Evolutionary conservation across 2,797 vertebrate species (phyloP).

Genomic region (Oceanodroma leucorhoa): DNA sequence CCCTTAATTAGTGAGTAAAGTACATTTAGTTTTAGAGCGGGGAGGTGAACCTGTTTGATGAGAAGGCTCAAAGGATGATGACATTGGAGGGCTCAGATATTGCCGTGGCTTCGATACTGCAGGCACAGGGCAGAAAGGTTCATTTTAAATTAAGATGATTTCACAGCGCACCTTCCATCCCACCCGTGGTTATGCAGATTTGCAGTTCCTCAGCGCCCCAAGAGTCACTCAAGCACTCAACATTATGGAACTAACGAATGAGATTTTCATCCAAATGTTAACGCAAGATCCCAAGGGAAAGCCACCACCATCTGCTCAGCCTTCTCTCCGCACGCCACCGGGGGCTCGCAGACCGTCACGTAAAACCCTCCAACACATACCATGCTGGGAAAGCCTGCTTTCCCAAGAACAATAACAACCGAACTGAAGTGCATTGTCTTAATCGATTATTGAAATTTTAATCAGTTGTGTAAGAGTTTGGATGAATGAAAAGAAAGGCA

Average conservation of each 20-base stretch:
- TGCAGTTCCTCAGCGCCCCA: rapidly evolving
- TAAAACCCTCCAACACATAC: background rate
- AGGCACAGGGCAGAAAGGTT: background rate
- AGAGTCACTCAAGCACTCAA: background rate
- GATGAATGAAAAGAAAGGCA: background rate
- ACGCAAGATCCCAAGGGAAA: background rate
- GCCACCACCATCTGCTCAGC: background rate
- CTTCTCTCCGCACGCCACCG: rapidly evolving
- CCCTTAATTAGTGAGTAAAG: background rate
- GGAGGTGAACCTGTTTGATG: background rate
- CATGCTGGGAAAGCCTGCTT: background rate
- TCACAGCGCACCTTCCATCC: background rate
- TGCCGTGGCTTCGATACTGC: background rate
- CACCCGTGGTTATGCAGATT: background rate
- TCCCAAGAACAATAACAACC: background rate
- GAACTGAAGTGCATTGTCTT: background rate
- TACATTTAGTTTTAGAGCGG: background rate
- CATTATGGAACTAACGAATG: background rate
- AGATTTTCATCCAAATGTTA: background rate
- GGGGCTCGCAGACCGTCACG: rapidly evolving
- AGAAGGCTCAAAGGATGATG: background rate
- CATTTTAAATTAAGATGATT: background rate
- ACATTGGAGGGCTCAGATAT: background rate
- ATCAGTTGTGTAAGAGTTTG: background rate
- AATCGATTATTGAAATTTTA: background rate